phyloP scores from a whole-genome alignment of 2,888 invertebrate species.

The Pyrrhosoma nymphula region DNA sequence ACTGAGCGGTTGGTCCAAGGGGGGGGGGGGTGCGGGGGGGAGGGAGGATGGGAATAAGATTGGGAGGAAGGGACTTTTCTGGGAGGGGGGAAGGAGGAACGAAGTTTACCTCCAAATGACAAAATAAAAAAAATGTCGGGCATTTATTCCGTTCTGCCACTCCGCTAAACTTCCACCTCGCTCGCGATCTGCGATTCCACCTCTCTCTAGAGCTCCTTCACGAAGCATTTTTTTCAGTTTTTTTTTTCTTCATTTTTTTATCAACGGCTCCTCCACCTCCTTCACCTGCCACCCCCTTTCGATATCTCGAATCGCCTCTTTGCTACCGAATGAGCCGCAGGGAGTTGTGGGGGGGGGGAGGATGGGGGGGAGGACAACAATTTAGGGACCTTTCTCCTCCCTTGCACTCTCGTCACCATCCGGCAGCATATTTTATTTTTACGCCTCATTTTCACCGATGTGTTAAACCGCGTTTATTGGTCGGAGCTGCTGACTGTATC shows the following conservation, averaged over 20 bases:
- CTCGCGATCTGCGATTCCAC: neutral
- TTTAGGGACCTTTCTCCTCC: neutral
- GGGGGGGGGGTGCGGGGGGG: neutral
- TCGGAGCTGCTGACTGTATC: neutral
- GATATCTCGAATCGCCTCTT: conserved; percentile 34
- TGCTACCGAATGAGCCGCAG: neutral
- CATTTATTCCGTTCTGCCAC: conserved; percentile 23
- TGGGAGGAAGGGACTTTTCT: neutral
- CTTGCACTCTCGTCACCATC: neutral
- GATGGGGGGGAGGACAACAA: no score
- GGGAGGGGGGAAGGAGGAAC: neutral
- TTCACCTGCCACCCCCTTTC: neutral
- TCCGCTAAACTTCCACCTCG: conserved; percentile 9
- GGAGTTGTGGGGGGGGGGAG: no score
- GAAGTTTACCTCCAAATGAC: conserved; percentile 64
- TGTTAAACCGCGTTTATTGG: neutral
- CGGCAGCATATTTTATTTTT: conserved; percentile 13
- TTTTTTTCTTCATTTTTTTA: neutral
- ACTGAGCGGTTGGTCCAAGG: neutral
- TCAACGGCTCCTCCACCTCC: neutral
- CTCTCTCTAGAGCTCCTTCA: neutral
- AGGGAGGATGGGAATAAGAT: neutral
- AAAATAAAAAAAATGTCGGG: neutral
- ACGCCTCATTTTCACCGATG: neutral
- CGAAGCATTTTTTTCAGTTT: neutral